Conservation (phyloP, 2,797 vertebrate genomes). For the Tapera naevia region DNA sequence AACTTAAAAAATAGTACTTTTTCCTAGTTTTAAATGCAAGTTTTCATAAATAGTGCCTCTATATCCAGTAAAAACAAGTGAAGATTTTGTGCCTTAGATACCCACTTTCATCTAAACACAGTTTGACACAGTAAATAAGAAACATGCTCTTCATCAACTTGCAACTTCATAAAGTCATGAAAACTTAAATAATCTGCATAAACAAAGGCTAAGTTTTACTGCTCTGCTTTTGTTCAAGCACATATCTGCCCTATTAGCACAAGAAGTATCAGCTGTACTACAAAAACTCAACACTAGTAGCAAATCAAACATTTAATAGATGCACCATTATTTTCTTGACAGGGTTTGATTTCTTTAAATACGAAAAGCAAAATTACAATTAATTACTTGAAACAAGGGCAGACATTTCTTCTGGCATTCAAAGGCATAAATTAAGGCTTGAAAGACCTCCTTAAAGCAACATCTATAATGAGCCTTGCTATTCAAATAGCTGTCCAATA, state of each 20-base stretch:
- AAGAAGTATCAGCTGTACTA: background rate
- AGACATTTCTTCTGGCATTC: background rate
- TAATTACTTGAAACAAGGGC: constrained; percentile 25
- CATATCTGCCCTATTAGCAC: background rate
- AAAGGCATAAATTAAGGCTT: constrained; percentile 27
- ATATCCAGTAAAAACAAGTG: background rate
- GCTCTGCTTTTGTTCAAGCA: no score
- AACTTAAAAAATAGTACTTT: background rate
- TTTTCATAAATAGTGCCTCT: background rate
- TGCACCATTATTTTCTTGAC: background rate
- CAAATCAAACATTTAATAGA: constrained; percentile 27
- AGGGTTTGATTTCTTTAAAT: constrained; percentile 21
- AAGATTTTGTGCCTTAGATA: background rate
- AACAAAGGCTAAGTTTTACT: no score
- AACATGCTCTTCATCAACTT: background rate
- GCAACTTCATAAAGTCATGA: background rate
- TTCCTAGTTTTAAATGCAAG: background rate
- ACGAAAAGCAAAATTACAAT: constrained; percentile 37
- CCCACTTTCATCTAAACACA: fast-evolving
- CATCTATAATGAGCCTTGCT: background rate
- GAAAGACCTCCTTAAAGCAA: constrained; percentile 8
- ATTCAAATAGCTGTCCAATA: background rate
- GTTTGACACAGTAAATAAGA: background rate
- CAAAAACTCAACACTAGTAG: background rate
- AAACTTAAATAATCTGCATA: background rate